These are phyloP conservation scores for Misgurnus mizolepis DNA, from an alignment of 2,113 vertebrate species.

Conservation along the genomic window DNA sequence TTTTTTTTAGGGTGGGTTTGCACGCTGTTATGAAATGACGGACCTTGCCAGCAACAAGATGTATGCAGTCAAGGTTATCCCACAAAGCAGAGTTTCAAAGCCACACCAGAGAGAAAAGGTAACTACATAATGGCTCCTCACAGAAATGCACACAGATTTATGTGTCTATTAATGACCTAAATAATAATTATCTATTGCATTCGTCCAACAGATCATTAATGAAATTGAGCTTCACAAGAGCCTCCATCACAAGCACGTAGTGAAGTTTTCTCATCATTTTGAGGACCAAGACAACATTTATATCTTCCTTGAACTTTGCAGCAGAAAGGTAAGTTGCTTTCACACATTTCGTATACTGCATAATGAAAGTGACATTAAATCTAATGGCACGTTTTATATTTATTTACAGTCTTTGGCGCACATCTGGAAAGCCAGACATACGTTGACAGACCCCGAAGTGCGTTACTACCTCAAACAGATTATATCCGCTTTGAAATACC, in stretches of 20 bases:
- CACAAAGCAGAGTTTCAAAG: constrained; percentile 93
- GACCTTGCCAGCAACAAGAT: constrained; percentile 87
- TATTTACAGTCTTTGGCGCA: constrained; percentile 90
- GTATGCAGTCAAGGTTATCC: constrained; percentile 96
- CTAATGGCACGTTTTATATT: constrained; percentile 38
- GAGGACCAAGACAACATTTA: constrained; percentile 94
- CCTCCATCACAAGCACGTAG: constrained; percentile 92
- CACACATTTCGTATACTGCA: neutral
- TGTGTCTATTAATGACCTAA: neutral
- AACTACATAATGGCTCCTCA: constrained; percentile 11
- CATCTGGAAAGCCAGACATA: constrained; percentile 97
- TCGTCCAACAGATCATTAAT: constrained; percentile 83
- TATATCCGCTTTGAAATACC: constrained; percentile 93
- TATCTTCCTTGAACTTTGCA: constrained; percentile 96
- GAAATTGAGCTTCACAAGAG: constrained; percentile 94
- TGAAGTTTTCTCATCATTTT: constrained; percentile 96
- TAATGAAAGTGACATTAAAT: neutral
- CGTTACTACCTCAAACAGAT: constrained; percentile 97
- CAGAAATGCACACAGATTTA: neutral
- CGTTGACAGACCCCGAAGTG: constrained; percentile 92
- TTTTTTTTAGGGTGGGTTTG: constrained; percentile 90
- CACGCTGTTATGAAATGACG: constrained; percentile 94
- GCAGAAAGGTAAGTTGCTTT: constrained; percentile 83
- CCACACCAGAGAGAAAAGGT: constrained; percentile 97
- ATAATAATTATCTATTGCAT: neutral